These are phyloP conservation scores for Melanostigma gelatinosum DNA, from an alignment of 2,113 vertebrate genomes.

Conservation along the genomic window DNA sequence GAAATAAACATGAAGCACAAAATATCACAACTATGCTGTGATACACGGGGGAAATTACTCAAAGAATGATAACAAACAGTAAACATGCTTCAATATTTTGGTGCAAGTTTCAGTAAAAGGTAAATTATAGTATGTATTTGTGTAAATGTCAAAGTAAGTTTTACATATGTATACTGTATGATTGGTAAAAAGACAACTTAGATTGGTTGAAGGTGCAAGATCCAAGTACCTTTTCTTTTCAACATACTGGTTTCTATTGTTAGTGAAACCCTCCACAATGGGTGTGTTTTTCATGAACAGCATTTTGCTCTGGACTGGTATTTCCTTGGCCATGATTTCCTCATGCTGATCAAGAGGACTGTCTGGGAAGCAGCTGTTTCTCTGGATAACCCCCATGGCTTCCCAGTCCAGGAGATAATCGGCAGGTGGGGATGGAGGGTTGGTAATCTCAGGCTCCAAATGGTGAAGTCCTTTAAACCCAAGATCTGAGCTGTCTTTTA, in stretches of 20 bases:
- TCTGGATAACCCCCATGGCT: conserved; percentile 76
- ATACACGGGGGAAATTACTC: too few relatives aligned
- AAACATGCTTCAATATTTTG: background rate
- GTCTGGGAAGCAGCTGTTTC: background rate
- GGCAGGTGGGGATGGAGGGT: conserved; percentile 67
- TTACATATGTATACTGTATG: background rate
- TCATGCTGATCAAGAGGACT: conserved; percentile 19
- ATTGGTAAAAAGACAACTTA: background rate
- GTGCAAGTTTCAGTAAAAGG: background rate
- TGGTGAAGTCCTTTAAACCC: conserved; percentile 24
- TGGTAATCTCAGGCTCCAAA: conserved; percentile 31
- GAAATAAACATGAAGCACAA: background rate
- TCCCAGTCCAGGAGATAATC: conserved; percentile 79
- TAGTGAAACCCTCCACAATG: conserved; percentile 14
- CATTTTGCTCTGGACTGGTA: conserved; percentile 5
- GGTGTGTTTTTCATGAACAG: conserved; percentile 23
- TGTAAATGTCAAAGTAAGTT: background rate
- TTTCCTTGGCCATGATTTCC: conserved; percentile 24
- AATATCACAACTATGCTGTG: background rate
- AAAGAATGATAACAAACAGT: background rate
- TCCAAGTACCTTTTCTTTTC: conserved; percentile 53
- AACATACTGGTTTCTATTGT: conserved; percentile 17
- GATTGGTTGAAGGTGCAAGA: background rate
- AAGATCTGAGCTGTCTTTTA: conserved; percentile 26
- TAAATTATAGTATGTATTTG: background rate